A percentile compares a stretch with the other conserved stretches of the same genome.
Evolutionary conservation across 2,113 vertebrate species (phyloP).

Genomic region (Eurypyga helias): DNA sequence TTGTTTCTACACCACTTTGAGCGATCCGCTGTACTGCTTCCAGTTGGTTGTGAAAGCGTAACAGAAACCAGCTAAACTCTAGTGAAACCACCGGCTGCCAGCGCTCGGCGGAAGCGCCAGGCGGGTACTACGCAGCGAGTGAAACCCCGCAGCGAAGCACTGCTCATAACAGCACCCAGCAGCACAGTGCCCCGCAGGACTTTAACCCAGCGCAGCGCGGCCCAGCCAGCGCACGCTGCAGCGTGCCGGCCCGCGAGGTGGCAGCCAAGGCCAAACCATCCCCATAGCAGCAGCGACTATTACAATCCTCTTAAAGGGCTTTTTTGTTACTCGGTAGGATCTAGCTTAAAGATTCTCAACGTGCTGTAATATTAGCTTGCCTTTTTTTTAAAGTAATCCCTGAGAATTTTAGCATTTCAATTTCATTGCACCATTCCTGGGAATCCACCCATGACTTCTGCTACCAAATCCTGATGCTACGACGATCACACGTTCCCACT

Average conservation of each 20-base stretch:
- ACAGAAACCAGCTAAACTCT: background rate
- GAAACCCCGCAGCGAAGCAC: accelerated
- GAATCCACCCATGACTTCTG: background rate
- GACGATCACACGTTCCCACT: background rate
- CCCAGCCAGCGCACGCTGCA: background rate
- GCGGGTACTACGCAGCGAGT: accelerated
- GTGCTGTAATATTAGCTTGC: background rate
- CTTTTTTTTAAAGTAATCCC: background rate
- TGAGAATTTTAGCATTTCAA: background rate
- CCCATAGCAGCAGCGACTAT: accelerated
- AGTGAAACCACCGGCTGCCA: background rate
- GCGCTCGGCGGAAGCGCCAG: background rate
- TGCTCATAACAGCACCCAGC: background rate
- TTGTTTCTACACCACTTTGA: background rate
- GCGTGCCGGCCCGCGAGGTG: constrained; percentile 22
- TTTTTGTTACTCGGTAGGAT: background rate
- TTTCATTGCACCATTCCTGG: background rate
- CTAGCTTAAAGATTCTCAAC: background rate
- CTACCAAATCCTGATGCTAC: background rate
- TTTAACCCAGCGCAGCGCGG: accelerated
- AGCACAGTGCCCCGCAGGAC: accelerated
- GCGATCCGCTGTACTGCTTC: background rate
- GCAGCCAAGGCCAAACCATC: background rate
- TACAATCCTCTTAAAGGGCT: background rate
- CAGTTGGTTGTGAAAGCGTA: background rate